These are phyloP conservation scores for Harpalus rubripes DNA, from an alignment of 2,888 invertebrate genomes.

Conservation along the genomic window DNA sequence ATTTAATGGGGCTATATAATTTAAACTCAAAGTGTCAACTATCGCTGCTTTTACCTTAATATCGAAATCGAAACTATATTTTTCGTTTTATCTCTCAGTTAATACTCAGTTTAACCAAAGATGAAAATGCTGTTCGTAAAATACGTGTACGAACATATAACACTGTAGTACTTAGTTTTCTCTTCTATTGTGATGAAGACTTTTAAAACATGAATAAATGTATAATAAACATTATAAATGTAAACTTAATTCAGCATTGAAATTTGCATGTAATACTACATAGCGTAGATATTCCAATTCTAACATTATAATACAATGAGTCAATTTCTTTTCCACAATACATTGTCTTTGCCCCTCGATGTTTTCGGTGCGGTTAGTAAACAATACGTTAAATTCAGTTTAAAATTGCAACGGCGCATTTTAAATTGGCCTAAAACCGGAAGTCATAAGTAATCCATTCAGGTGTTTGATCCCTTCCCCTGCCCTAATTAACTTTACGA, in stretches of 20 bases:
- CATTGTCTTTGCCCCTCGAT: slow-evolving; percentile 7
- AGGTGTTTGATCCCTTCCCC: slow-evolving; percentile 60
- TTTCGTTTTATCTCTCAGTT: too few relatives aligned
- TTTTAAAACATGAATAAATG: too few relatives aligned
- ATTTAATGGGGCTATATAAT: too few relatives aligned
- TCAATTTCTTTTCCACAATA: neutral
- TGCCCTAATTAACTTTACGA: slow-evolving; percentile 53
- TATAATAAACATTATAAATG: neutral
- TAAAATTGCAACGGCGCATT: slow-evolving; percentile 67
- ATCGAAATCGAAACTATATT: too few relatives aligned
- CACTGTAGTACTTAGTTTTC: too few relatives aligned
- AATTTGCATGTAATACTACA: neutral
- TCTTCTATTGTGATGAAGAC: too few relatives aligned
- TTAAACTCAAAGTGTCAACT: too few relatives aligned
- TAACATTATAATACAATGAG: neutral
- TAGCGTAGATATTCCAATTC: neutral
- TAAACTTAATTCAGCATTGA: neutral
- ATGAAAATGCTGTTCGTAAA: too few relatives aligned
- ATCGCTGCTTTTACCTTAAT: too few relatives aligned
- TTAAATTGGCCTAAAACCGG: slow-evolving; percentile 64
- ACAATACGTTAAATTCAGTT: slow-evolving; percentile 64
- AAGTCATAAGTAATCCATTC: slow-evolving; percentile 67
- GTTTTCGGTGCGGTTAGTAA: slow-evolving; percentile 54
- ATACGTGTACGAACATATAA: too few relatives aligned
- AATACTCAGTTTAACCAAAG: too few relatives aligned